These are phyloP conservation scores for Characodon lateralis DNA, from an alignment of 2,797 vertebrate genomes.

Conservation along the genomic window DNA sequence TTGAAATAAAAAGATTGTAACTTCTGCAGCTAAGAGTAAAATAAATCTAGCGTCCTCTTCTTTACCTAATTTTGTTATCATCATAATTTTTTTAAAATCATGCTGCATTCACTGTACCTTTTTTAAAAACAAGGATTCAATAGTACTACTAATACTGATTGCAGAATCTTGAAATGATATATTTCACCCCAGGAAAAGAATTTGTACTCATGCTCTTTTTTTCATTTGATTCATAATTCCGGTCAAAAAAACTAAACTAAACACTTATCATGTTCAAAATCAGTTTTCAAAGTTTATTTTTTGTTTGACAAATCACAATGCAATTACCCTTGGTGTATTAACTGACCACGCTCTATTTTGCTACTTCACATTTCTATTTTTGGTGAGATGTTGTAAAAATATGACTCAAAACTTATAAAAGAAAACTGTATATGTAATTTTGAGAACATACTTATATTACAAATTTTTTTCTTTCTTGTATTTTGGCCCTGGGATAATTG, in stretches of 20 bases:
- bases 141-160: no score
- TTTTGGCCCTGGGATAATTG: neutral
- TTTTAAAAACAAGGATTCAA: no score
- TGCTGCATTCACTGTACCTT: no score
- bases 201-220: neutral
- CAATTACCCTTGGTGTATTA: neutral
- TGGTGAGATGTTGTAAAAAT: neutral
- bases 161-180: no score
- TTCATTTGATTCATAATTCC: neutral
- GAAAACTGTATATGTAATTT: neutral
- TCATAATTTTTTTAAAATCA: no score
- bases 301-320: neutral
- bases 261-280: neutral
- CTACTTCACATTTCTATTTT: neutral
- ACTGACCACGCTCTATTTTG: neutral
- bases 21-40: neutral
- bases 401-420: neutral
- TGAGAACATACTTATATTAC: neutral
- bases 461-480: neutral
- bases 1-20: neutral
- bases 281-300: neutral
- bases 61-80: no score
- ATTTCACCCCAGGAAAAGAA: neutral
- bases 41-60: no score
- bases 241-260: neutral